phyloP scores from a whole-genome alignment of 1,140 invertebrate species.

The Bradysia coprophila region DNA sequence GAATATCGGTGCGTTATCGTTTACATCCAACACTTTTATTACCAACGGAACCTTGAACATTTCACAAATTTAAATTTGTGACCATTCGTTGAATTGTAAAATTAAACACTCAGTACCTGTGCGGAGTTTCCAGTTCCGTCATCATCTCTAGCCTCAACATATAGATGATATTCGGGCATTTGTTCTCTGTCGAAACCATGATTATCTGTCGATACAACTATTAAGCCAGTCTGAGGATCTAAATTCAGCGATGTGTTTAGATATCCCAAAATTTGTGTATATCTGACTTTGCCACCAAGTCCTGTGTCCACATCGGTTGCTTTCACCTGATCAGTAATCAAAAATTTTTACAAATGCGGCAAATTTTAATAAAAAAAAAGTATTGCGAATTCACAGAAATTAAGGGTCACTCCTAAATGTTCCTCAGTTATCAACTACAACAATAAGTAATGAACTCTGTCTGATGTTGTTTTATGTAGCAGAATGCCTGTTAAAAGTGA shows the following conservation, averaged over 20 bases:
- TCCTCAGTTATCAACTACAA: background rate
- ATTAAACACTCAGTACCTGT: conserved; percentile 6
- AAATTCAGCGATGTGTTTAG: conserved; percentile 55
- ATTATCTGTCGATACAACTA: conserved; percentile 55
- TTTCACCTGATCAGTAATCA: conserved; percentile 25
- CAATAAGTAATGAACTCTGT: no score
- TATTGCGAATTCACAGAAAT: no score
- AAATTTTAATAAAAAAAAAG: background rate
- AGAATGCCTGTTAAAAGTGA: no score
- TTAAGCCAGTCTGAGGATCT: conserved; percentile 56
- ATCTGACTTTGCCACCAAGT: conserved; percentile 48
- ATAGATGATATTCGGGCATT: conserved; percentile 51
- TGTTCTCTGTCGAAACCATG: conserved; percentile 68
- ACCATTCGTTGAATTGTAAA: background rate
- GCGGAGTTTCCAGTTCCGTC: conserved; percentile 58
- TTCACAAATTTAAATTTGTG: background rate
- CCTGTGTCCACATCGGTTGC: conserved; percentile 61
- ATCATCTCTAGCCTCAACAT: conserved; percentile 70
- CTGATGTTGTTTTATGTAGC: no score
- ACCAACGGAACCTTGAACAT: conserved; percentile 40
- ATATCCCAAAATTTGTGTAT: conserved; percentile 54
- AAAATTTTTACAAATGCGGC: background rate
- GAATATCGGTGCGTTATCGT: conserved; percentile 73
- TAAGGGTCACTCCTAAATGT: background rate
- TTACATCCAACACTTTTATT: conserved; percentile 62